Conservation (phyloP, 2,888 invertebrate genomes). For the Neoaliturus tenellus region DNA sequence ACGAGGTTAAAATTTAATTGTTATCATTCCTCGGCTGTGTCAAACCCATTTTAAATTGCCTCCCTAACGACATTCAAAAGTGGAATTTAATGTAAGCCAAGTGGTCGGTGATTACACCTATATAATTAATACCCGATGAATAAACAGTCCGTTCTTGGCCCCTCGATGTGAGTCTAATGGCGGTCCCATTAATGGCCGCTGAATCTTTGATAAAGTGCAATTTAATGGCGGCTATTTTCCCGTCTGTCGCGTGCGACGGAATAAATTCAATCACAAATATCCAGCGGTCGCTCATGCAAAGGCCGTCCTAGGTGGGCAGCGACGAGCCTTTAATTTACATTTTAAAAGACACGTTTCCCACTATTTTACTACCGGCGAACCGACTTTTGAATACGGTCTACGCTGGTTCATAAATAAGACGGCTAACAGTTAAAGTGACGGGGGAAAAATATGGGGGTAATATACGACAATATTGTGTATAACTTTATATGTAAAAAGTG, state of each 20-base stretch:
- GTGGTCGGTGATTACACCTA: neutral
- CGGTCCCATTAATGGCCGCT: constrained; percentile 39
- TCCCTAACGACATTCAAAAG: constrained; percentile 1
- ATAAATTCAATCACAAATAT: constrained; percentile 28
- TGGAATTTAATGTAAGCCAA: neutral
- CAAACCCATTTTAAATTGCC: too few species aligned
- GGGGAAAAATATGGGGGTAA: constrained; percentile 3
- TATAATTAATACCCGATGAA: constrained; percentile 25
- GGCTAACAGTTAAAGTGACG: neutral
- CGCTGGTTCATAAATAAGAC: constrained; percentile 6
- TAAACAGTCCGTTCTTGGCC: constrained; percentile 24
- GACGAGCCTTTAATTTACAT: constrained; percentile 19
- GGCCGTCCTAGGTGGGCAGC: neutral
- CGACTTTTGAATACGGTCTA: neutral
- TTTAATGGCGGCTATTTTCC: constrained; percentile 36
- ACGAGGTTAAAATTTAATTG: too few species aligned
- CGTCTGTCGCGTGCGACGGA: neutral
- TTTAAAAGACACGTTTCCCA: constrained; percentile 38
- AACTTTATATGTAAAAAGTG: neutral
- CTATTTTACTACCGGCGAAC: constrained; percentile 25
- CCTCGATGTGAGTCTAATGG: constrained; percentile 43
- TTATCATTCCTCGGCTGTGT: too few species aligned
- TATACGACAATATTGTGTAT: constrained; percentile 15
- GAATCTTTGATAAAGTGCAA: constrained; percentile 46
- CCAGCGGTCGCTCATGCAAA: neutral